These are phyloP conservation scores for Drosophila novamexicana DNA, from an alignment of 1,140 invertebrate species.

Conservation along the genomic window DNA sequence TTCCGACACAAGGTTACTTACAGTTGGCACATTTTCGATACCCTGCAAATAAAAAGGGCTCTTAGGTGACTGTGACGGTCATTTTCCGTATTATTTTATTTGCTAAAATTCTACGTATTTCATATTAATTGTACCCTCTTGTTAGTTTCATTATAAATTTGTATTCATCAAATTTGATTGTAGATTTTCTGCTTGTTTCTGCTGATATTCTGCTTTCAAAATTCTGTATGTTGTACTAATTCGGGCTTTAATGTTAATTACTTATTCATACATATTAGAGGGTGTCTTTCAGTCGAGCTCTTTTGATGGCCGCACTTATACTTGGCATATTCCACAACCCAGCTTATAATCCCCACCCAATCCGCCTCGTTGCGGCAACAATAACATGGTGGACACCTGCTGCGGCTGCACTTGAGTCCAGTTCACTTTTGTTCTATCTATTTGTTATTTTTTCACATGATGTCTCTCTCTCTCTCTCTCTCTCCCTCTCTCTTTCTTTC, in stretches of 20 bases:
- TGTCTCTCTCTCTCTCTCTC: conserved; percentile 4
- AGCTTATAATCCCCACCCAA: neutral
- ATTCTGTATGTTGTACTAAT: no score
- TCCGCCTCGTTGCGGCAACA: conserved; percentile 21
- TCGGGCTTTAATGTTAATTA: no score
- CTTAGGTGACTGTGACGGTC: neutral
- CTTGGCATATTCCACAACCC: conserved; percentile 12
- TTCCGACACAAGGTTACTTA: conserved; percentile 74
- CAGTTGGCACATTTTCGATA: conserved; percentile 65
- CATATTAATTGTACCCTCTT: no score
- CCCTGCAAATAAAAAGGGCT: neutral
- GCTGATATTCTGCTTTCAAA: no score
- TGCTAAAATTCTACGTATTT: no score
- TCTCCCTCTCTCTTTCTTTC: conserved; percentile 12
- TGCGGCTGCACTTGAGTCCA: conserved; percentile 79
- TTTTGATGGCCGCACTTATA: neutral
- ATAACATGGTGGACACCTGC: conserved; percentile 75
- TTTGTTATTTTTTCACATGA: conserved; percentile 49
- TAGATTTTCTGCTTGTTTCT: no score
- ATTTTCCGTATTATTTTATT: no score
- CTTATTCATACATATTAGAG: neutral
- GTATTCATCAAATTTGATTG: neutral
- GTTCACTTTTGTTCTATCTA: conserved; percentile 60
- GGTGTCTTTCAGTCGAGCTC: neutral
- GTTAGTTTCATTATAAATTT: no score